These are phyloP conservation scores for Sarcophaga variegata DNA, from an alignment of 2,888 invertebrate genomes.

Conservation along the genomic window DNA sequence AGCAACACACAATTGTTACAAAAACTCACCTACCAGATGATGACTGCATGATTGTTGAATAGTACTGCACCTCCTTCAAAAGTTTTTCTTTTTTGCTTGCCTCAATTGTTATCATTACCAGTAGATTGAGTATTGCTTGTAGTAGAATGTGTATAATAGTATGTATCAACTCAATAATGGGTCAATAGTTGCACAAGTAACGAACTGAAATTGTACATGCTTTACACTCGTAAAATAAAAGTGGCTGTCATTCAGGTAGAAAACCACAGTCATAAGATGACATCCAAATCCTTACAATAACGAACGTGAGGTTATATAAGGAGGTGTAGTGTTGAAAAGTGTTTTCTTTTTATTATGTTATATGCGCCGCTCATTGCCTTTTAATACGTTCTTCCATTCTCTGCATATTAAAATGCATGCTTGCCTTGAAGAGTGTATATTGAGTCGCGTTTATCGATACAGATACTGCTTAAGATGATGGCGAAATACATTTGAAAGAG, in stretches of 20 bases:
- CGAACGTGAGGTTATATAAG: not conserved
- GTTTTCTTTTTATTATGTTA: slow-evolving; percentile 7
- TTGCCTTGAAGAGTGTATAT: too few relatives aligned
- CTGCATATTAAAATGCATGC: too few relatives aligned
- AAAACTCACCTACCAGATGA: slow-evolving; percentile 16
- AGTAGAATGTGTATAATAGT: too few relatives aligned
- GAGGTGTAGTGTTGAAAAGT: not conserved
- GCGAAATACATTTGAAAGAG: slow-evolving; percentile 19
- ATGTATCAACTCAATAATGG: slow-evolving; percentile 26
- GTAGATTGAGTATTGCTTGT: too few relatives aligned
- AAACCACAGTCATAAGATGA: slow-evolving; percentile 41
- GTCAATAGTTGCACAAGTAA: slow-evolving; percentile 31
- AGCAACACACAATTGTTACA: not conserved
- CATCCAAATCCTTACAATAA: slow-evolving; percentile 22
- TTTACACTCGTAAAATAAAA: slow-evolving; percentile 49
- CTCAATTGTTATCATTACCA: too few relatives aligned
- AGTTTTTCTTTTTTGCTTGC: too few relatives aligned
- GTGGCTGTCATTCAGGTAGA: slow-evolving; percentile 49
- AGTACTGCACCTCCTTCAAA: too few relatives aligned
- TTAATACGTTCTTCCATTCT: not conserved
- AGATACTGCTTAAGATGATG: slow-evolving; percentile 10
- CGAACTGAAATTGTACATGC: slow-evolving; percentile 46
- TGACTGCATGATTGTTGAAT: too few relatives aligned
- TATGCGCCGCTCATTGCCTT: not conserved
- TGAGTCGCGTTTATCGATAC: slow-evolving; percentile 7